Percentiles rank a stretch among this genome's conserved stretches.
Conservation (phyloP, 1,140 invertebrate genomes). For the Dendroctonus valens region DNA sequence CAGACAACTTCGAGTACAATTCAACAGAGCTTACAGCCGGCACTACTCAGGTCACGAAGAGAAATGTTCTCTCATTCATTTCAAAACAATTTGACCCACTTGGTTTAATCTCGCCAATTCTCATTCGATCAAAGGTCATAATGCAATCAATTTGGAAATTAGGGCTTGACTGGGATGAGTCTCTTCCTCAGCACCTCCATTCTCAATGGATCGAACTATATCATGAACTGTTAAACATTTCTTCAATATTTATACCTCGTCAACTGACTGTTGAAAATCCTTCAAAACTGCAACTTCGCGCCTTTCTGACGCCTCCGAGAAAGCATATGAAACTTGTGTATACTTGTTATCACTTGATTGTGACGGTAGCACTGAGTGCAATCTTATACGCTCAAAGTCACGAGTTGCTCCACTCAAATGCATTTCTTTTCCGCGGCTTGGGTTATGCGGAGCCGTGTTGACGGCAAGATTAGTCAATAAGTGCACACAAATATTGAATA, state of each 20-base stretch:
- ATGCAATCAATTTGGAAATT: constrained; percentile 50
- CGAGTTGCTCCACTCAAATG: constrained; percentile 47
- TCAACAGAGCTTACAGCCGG: too few species aligned
- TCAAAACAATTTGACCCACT: constrained; percentile 39
- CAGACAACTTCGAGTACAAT: too few species aligned
- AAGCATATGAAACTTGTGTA: constrained; percentile 42
- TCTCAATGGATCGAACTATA: constrained; percentile 33
- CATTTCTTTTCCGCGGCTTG: constrained; percentile 44
- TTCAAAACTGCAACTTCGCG: constrained; percentile 39
- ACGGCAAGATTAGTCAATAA: constrained; percentile 34
- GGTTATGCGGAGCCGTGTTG: constrained; percentile 47
- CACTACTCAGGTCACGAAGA: constrained; percentile 48
- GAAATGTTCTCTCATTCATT: constrained; percentile 43
- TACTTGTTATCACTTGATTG: constrained; percentile 28
- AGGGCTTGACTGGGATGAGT: constrained; percentile 49
- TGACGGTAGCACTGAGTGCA: background rate
- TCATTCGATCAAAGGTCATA: constrained; percentile 48
- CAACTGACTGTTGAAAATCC: constrained; percentile 23
- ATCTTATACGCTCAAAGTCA: constrained; percentile 41
- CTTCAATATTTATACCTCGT: constrained; percentile 32
- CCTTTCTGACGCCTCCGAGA: constrained; percentile 43
- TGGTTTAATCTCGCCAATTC: constrained; percentile 46
- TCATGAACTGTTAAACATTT: constrained; percentile 21
- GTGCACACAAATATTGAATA: constrained; percentile 33
- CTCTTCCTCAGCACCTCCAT: constrained; percentile 40